Base-by-base conservation (phyloP, 2,113 vertebrate species). In the Toxotes chatareus region DNA sequence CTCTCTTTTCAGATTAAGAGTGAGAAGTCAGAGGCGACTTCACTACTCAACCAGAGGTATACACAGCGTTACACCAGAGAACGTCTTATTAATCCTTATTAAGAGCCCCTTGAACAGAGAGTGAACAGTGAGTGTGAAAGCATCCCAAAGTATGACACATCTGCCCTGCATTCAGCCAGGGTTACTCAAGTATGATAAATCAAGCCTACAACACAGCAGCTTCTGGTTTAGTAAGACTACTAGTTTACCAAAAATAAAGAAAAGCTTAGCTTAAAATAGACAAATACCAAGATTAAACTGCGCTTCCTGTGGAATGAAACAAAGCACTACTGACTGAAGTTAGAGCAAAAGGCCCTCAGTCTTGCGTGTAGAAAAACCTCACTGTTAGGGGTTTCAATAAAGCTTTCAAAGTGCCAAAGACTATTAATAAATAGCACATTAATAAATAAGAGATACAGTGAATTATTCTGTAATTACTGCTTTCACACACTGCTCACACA, bases 401-500 rank as follows among this genome's bases (percentile, higher is more conserved):
- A 91, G 82, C 77, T 87, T 80, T 73, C 60, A 83, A 89, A 84
- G 85, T 90, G 90, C 87, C 75, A 77, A 79, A 63, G 27, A 83
- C 63, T 63, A 79, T 83, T 75, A 82, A 91, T 89, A 88, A 87
- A 89, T 88, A 91, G 74, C 74, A 88, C 88, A 89, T 76, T 57
- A 84, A 88, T 80, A 89, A 89, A 90, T 76, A 86, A 65, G 80
- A 80, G 32, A 57, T 75, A 80, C 66, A 83, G 78, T 84, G 68
- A 83, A 90, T 75, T 49, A 75, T 79, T 53, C 68, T 76, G 64
- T 46, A 73, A 77, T 82, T 46, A 73, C 78, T 68, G 57, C 62
- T 84, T 87, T 76, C 53, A 82, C 64, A 67, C 81, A 80, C 55
- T 4, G 36, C 62, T 82, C 75, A 82, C 68, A 68, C 55, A 75